A percentile compares a stretch with the other conserved stretches of the same genome.
Conservation (phyloP, 2,797 vertebrate species). For the Periophthalmus magnuspinnatus region DNA sequence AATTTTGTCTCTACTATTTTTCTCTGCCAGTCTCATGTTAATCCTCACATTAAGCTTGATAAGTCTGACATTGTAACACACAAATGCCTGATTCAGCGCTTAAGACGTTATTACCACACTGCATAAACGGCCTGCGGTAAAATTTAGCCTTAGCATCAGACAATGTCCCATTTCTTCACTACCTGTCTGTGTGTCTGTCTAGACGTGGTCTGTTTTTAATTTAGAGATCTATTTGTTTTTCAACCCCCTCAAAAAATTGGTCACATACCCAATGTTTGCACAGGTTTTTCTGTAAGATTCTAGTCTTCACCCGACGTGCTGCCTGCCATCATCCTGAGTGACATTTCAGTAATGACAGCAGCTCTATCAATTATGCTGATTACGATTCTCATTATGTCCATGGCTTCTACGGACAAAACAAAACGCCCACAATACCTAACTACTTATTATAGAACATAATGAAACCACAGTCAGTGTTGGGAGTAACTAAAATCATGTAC, state of each 20-base stretch:
- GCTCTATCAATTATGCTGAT: constrained; percentile 73
- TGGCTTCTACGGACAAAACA: constrained; percentile 43
- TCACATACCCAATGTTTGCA: constrained; percentile 50
- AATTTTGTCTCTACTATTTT: constrained; percentile 9
- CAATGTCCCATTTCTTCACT: background rate
- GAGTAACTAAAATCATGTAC: too few species aligned
- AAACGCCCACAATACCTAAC: constrained; percentile 13
- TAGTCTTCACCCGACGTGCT: constrained; percentile 19
- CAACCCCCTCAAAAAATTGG: constrained; percentile 40
- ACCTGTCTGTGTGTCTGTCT: constrained; percentile 31
- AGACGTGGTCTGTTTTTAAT: constrained; percentile 66
- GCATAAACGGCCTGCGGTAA: background rate
- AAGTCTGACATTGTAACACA: constrained; percentile 40
- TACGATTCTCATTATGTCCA: constrained; percentile 57
- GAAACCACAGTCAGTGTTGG: constrained; percentile 7
- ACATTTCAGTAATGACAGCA: constrained; percentile 68
- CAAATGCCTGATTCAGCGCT: constrained; percentile 51
- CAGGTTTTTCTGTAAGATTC: constrained; percentile 26
- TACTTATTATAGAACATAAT: constrained; percentile 22
- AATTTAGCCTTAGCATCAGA: background rate
- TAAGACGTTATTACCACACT: constrained; percentile 12
- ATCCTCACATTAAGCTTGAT: constrained; percentile 61
- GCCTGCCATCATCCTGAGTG: constrained; percentile 61
- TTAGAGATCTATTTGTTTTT: constrained; percentile 69
- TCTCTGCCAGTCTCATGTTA: constrained; percentile 63